Conservation (phyloP, 2,113 vertebrate genomes). For the Dryoscopus gambensis region DNA sequence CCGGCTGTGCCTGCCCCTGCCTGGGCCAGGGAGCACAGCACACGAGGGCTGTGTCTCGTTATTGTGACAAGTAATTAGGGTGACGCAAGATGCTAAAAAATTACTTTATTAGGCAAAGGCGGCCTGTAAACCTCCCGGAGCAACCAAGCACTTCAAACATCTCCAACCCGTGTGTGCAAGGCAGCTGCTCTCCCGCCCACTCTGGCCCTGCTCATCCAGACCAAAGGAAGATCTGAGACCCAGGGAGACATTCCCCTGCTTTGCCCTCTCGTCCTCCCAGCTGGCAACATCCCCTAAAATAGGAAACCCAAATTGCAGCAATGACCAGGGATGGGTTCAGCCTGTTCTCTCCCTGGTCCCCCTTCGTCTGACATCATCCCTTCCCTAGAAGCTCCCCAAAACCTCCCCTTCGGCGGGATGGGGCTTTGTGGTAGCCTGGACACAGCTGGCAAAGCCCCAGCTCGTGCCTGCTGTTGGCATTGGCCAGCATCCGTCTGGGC, state of each 20-base stretch:
- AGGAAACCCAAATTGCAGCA: neutral
- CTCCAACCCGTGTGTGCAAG: neutral
- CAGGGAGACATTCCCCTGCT: neutral
- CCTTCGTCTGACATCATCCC: neutral
- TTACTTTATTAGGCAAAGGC: slow-evolving; percentile 72
- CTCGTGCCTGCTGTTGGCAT: neutral
- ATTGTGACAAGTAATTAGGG: slow-evolving; percentile 71
- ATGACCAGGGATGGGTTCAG: neutral
- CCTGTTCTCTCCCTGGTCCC: neutral
- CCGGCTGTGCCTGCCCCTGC: neutral
- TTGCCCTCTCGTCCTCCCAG: neutral
- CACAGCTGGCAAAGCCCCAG: fast-evolving
- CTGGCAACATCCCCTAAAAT: neutral
- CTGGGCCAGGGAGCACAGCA: neutral
- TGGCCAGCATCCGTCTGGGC: neutral
- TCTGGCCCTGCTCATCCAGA: neutral
- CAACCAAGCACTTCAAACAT: slow-evolving; percentile 2
- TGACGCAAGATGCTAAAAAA: slow-evolving; percentile 63
- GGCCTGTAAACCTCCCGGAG: slow-evolving; percentile 57
- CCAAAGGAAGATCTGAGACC: neutral
- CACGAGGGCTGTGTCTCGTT: neutral
- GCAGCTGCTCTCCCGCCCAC: neutral
- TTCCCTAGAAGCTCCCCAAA: neutral
- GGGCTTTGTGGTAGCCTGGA: neutral
- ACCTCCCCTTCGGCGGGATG: fast-evolving